phyloP scores from a whole-genome alignment of 2,797 vertebrate species.

The Simalia tracyae region DNA sequence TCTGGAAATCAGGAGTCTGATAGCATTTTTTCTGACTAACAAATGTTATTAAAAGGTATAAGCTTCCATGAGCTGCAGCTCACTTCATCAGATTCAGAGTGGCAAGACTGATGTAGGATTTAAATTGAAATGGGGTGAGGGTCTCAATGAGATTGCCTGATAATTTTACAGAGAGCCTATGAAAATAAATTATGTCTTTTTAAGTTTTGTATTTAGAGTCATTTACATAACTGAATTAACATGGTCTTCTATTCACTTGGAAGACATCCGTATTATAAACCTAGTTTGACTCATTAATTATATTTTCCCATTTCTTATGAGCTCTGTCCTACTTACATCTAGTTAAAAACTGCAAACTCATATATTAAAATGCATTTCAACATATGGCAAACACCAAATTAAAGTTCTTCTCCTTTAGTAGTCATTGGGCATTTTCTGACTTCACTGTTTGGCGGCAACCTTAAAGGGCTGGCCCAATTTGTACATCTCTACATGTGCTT shows the following conservation, averaged over 20 bases:
- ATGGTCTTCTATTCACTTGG: constrained; percentile 53
- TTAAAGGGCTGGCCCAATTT: neutral
- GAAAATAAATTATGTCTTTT: constrained; percentile 56
- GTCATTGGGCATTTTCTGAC: neutral
- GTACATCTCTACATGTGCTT: neutral
- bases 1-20: neutral
- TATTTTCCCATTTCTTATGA: constrained; percentile 59
- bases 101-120: neutral
- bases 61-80: neutral
- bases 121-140: neutral
- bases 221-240: constrained; percentile 65
- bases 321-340: constrained; percentile 62
- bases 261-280: constrained; percentile 47
- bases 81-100: neutral
- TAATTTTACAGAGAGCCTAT: constrained; percentile 28
- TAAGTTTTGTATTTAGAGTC: constrained; percentile 41
- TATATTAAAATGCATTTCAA: constrained; percentile 56
- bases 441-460: neutral
- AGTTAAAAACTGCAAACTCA: constrained; percentile 48
- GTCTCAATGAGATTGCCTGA: neutral
- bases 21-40: neutral
- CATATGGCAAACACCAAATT: constrained; percentile 53
- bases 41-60: neutral
- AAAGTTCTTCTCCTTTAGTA: constrained; percentile 49
- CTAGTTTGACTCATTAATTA: constrained; percentile 62